Evolutionary conservation across 1,140 invertebrate species (phyloP).

Genomic region (Bathynomus jamesi): DNA sequence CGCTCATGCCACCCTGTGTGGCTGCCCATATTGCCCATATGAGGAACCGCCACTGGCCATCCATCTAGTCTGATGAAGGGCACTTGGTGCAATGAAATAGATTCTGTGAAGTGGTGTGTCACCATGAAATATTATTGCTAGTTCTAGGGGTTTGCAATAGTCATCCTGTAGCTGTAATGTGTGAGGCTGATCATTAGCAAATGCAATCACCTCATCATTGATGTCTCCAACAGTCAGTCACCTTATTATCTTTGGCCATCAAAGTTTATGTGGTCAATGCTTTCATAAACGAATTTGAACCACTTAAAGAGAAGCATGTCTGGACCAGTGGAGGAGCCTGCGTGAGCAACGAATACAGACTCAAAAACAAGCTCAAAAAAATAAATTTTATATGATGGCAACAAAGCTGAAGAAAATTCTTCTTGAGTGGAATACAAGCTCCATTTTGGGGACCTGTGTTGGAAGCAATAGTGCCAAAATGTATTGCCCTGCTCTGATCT

Average conservation of each 20-base stretch:
- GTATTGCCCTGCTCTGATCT: neutral
- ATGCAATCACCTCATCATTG: neutral
- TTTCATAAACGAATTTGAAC: neutral
- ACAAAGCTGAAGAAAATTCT: too few species aligned
- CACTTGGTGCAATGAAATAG: neutral
- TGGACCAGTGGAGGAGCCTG: neutral
- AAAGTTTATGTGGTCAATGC: neutral
- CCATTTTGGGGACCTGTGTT: too few species aligned
- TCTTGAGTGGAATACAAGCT: too few species aligned
- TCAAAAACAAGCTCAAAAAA: too few species aligned
- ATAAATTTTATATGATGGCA: too few species aligned
- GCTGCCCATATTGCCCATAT: too few species aligned
- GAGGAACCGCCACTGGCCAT: too few species aligned
- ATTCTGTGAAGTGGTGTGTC: neutral
- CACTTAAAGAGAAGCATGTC: neutral
- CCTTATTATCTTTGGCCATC: neutral
- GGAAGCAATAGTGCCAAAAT: too few species aligned
- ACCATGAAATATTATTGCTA: neutral
- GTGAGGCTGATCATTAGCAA: neutral
- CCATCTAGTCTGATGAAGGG: too few species aligned
- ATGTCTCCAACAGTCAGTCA: neutral
- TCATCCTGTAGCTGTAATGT: neutral
- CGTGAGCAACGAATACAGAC: neutral
- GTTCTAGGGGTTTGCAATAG: neutral
- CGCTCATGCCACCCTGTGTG: too few species aligned